phyloP scores from a whole-genome alignment of 2,888 invertebrate genomes.

The Acleris emargana region DNA sequence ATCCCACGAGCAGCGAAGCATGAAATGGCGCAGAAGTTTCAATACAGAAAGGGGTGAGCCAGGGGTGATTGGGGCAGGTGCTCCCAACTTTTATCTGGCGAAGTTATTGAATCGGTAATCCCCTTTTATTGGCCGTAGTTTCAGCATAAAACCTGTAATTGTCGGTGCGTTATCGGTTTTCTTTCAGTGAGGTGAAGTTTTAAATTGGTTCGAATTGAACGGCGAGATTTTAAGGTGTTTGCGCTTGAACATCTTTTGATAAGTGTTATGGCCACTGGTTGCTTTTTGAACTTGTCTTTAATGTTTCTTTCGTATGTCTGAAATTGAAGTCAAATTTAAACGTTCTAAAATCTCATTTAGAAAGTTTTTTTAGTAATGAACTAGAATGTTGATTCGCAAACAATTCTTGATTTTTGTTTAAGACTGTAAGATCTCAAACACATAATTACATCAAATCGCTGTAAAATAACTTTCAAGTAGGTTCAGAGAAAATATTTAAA shows the following conservation, averaged over 20 bases:
- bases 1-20: constrained; percentile 22
- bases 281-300: neutral
- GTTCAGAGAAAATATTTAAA: too few species aligned
- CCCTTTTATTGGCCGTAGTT: constrained; percentile 65
- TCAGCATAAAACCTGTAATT: constrained; percentile 55
- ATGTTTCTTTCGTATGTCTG: too few species aligned
- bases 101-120: constrained; percentile 71
- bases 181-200: constrained; percentile 18
- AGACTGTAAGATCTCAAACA: too few species aligned
- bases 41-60: constrained; percentile 36
- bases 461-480: too few species aligned
- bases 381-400: too few species aligned
- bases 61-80: constrained; percentile 50
- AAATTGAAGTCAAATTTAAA: too few species aligned
- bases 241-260: neutral
- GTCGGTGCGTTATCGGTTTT: constrained; percentile 41
- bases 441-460: too few species aligned
- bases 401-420: too few species aligned
- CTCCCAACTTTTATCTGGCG: constrained; percentile 62
- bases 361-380: too few species aligned
- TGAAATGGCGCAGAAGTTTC: constrained; percentile 24
- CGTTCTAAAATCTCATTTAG: too few species aligned
- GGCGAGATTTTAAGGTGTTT: neutral
- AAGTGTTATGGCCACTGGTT: constrained; percentile 1
- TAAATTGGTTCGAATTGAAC: constrained; percentile 18